phyloP scores from a whole-genome alignment of 64 coral and sea anemone species.

The Platygyra sinensis region DNA sequence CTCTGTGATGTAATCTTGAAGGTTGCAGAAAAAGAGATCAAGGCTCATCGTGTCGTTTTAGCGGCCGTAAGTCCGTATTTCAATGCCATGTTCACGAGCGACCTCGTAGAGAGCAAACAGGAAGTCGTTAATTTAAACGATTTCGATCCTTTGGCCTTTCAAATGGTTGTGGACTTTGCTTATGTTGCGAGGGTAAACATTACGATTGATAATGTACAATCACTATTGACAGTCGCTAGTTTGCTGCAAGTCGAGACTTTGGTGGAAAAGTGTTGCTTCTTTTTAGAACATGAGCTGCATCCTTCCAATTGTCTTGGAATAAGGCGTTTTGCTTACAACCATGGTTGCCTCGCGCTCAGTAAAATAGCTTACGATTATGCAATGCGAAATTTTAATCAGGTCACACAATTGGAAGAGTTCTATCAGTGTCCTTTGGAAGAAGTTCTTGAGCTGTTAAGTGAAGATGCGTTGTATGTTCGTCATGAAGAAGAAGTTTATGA shows the following conservation, averaged over 20 bases:
- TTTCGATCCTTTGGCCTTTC: conserved; percentile 78
- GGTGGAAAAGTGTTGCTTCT: conserved; percentile 67
- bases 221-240: conserved; percentile 76
- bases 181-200: conserved; percentile 82
- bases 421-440: conserved; percentile 56
- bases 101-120: conserved; percentile 69
- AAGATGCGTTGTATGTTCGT: conserved; percentile 80
- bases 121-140: conserved; percentile 74
- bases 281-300: conserved; percentile 82
- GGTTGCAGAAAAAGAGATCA: conserved; percentile 76
- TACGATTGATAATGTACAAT: conserved; percentile 82
- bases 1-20: conserved; percentile 88
- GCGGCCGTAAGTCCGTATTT: conserved; percentile 96
- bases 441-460: conserved; percentile 68
- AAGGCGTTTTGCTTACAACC: conserved; percentile 75
- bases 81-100: conserved; percentile 92
- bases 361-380: conserved; percentile 74
- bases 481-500: conserved; percentile 72
- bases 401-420: conserved; percentile 79
- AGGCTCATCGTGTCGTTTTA: conserved; percentile 84
- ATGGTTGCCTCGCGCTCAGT: conserved; percentile 69
- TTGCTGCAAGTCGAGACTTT: conserved; percentile 83
- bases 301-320: conserved; percentile 93
- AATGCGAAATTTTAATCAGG: conserved; percentile 76
- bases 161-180: conserved; percentile 63